phyloP scores from a whole-genome alignment of 2,888 invertebrate species.

The Sericinus montela region DNA sequence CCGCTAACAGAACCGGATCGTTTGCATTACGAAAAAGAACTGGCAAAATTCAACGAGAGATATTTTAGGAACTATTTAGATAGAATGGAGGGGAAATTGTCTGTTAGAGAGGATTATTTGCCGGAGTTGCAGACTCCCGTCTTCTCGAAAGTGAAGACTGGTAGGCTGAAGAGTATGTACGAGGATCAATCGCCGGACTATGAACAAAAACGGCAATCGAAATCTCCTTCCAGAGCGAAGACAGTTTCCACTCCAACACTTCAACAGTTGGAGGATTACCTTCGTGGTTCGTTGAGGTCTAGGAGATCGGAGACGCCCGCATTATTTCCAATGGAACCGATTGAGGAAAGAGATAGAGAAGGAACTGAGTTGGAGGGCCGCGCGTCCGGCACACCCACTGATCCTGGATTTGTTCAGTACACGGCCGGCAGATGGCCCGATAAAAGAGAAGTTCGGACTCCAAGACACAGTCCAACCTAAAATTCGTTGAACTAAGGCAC shows the following conservation, averaged over 20 bases:
- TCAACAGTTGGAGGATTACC: constrained; percentile 71
- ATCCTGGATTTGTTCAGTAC: constrained; percentile 87
- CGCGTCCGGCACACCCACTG: constrained; percentile 83
- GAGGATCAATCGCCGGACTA: constrained; percentile 59
- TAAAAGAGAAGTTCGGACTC: constrained; percentile 75
- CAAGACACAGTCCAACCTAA: constrained; percentile 75
- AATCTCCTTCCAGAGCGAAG: constrained; percentile 59
- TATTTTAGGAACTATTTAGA: constrained; percentile 65
- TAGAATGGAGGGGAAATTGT: constrained; percentile 52
- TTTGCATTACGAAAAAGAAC: constrained; percentile 64
- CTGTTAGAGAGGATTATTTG: constrained; percentile 63
- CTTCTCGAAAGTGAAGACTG: constrained; percentile 67
- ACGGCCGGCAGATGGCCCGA: constrained; percentile 84
- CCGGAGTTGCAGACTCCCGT: constrained; percentile 72
- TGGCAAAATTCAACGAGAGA: constrained; percentile 67
- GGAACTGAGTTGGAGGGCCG: constrained; percentile 55
- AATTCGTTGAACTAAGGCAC: neutral
- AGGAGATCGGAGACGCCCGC: constrained; percentile 62
- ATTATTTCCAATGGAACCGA: constrained; percentile 76
- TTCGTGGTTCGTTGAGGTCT: constrained; percentile 54
- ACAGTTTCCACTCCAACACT: constrained; percentile 64
- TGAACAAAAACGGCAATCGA: constrained; percentile 50
- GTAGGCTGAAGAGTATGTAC: constrained; percentile 53
- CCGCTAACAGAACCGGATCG: constrained; percentile 57
- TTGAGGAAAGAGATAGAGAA: constrained; percentile 59